Conservation (phyloP, 2,113 vertebrate species). For the Tenebrosternarchus preto region DNA sequence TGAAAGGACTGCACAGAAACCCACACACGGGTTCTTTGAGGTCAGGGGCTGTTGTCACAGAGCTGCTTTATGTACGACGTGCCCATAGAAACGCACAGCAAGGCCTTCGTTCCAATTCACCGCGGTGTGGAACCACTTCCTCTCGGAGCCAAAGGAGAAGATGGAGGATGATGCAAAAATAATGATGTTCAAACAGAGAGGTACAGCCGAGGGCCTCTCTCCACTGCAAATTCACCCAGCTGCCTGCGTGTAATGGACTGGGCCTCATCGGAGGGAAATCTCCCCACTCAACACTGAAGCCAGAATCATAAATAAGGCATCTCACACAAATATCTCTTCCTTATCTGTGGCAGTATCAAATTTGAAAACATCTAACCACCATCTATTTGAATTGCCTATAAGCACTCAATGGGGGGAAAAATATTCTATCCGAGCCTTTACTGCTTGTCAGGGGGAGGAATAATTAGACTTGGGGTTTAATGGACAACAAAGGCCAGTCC, state of each 20-base stretch:
- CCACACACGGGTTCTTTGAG: conserved; percentile 49
- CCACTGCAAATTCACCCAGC: conserved; percentile 8
- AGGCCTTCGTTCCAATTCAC: conserved; percentile 26
- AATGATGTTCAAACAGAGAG: conserved; percentile 26
- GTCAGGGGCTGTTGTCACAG: conserved; percentile 56
- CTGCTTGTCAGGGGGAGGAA: conserved; percentile 39
- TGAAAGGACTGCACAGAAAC: conserved; percentile 48
- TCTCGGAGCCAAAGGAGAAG: background rate
- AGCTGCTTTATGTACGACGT: conserved; percentile 59
- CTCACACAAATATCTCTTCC: conserved; percentile 25
- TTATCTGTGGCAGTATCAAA: conserved; percentile 19
- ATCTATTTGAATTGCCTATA: conserved; percentile 18
- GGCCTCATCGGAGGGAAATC: background rate
- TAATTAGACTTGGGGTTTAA: conserved; percentile 59
- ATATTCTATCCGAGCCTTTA: conserved; percentile 18
- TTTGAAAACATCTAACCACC: conserved; percentile 12
- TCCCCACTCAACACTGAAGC: background rate
- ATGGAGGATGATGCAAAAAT: conserved; percentile 33
- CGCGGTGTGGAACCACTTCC: conserved; percentile 42
- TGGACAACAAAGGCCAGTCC: conserved; percentile 51
- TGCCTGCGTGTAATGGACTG: background rate
- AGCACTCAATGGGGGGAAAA: background rate
- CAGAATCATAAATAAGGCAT: conserved; percentile 19
- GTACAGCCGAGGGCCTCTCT: conserved; percentile 32
- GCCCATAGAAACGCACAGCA: conserved; percentile 47